A percentile compares a stretch with the other conserved stretches of the same genome.
Conservation (phyloP, 2,113 vertebrate genomes). For the Casuarius casuarius region DNA sequence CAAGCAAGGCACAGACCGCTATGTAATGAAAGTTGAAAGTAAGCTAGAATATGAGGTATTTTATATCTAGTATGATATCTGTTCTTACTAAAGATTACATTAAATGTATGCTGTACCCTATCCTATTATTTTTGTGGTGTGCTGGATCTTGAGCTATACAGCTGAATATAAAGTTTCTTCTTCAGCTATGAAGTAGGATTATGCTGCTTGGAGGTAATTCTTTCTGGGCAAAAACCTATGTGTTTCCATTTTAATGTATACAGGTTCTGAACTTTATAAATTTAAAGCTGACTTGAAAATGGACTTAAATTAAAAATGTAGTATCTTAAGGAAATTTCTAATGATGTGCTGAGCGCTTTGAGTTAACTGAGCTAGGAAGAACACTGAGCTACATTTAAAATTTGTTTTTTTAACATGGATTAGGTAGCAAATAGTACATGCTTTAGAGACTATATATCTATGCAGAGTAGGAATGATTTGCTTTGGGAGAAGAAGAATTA, state of each 20-base stretch:
- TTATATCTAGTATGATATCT: not conserved
- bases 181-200: not conserved
- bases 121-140: not conserved
- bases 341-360: not conserved
- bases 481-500: not conserved
- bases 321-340: not conserved
- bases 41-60: not conserved
- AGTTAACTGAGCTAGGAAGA: not conserved
- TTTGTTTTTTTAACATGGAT: not conserved
- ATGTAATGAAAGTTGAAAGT: not conserved
- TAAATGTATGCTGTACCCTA: not conserved
- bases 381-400: not conserved
- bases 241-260: not conserved
- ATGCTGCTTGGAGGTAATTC: not conserved
- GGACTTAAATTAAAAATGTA: not conserved
- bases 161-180: not conserved
- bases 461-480: not conserved
- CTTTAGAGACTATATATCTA: not conserved
- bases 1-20: not conserved
- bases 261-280: not conserved
- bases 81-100: not conserved
- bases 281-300: not conserved
- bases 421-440: not conserved
- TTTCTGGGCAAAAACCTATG: not conserved
- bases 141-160: not conserved